Evolutionary conservation across 2,113 vertebrate species (phyloP).

Genomic region (Cariama cristata): DNA sequence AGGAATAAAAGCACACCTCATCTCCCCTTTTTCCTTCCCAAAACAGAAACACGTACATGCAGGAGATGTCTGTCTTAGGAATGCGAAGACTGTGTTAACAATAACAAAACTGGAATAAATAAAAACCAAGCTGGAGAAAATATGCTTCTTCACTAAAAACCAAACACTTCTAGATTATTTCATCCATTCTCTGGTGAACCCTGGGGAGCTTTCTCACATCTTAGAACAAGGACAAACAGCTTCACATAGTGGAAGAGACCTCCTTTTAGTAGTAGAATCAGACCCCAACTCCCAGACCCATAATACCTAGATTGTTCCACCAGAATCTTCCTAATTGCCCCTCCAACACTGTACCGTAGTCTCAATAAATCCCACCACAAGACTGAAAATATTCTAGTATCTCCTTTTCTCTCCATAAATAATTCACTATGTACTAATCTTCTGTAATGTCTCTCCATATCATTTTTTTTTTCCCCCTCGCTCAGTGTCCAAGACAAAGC

Average conservation of each 20-base stretch:
- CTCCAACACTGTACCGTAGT: neutral
- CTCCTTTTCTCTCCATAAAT: conserved; percentile 15
- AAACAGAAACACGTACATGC: neutral
- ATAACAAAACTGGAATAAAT: neutral
- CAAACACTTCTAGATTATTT: neutral
- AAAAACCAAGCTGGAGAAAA: neutral
- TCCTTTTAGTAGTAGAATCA: neutral
- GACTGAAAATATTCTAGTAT: conserved; percentile 12
- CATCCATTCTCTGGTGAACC: neutral
- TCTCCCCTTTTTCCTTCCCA: neutral
- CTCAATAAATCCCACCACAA: neutral
- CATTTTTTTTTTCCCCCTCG: neutral
- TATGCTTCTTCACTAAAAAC: neutral
- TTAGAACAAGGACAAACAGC: neutral
- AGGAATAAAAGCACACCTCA: conserved; percentile 9
- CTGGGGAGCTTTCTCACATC: neutral
- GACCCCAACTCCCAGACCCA: neutral
- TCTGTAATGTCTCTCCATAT: conserved; percentile 22
- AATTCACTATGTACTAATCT: conserved; percentile 31
- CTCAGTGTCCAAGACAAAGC: conserved; percentile 13
- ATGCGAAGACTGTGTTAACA: neutral
- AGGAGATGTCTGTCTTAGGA: neutral
- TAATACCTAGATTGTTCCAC: neutral
- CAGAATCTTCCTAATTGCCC: neutral
- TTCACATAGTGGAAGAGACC: neutral